Base-by-base conservation (phyloP, 2,113 vertebrate species). In the Hippoglossus stenolepis region DNA sequence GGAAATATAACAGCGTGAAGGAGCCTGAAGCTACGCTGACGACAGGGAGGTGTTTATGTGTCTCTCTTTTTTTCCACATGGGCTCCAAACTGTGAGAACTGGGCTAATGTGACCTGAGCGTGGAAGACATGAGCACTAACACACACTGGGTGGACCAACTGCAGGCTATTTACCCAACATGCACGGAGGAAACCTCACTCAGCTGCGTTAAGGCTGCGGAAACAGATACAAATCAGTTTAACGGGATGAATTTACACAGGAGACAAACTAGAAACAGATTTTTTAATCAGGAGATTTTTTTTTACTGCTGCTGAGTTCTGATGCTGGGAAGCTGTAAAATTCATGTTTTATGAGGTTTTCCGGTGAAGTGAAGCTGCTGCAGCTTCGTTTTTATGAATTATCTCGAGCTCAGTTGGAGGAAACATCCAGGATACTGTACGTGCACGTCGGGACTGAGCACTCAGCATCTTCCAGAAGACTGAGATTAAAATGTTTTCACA, bases 21-120 rank as follows among this genome's bases (percentile, higher is more conserved):
- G 85, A 83, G 87, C 90, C 89, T 53, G 76, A 77, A 83, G 82
- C 84, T 35, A 75, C 38, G 59, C 49, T 47, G 67, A 64, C 83
- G 54, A 56, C 81, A 57, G 88, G 70, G 82, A 60, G 72, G 79
- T 35, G 54, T 75, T 77, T 21, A 21, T 65, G 24, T 72, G 28
- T 57, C 14, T 54, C n/a, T 18, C 57, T 0, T 58, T 21, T 4
- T 26, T 4, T 28, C 24, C 24, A 85, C 67, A 72, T 56, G 31
- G 67, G 59, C 65, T 76, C 18, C 75, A 81, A 73, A 87, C 80
- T 89, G 88, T 73, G 91, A 92, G 85, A 92, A 92, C 43, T 92
- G 88, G 92, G 89, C 89, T 92, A 93, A 93, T 91, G 80, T 91
- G 93, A 92, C 89, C 91, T 85, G 75, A 93, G 78, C 82, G 49